Evolutionary conservation across 2,113 vertebrate genomes (phyloP).

Genomic region (Poeciliopsis prolifica): DNA sequence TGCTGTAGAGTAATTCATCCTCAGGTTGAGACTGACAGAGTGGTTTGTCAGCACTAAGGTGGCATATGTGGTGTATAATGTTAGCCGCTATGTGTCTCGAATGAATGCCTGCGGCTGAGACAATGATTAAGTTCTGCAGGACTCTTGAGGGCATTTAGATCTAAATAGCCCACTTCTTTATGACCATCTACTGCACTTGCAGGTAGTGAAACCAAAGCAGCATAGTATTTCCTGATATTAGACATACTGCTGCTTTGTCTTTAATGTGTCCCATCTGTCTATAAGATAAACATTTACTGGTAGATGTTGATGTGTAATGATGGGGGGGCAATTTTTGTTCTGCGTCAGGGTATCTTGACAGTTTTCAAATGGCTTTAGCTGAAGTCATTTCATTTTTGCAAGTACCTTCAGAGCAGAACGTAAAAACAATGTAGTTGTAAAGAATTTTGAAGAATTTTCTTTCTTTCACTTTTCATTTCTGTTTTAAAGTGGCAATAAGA

Average conservation of each 20-base stretch:
- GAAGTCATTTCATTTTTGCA: constrained; percentile 28
- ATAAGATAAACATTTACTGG: constrained; percentile 17
- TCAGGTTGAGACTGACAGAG: constrained; percentile 33
- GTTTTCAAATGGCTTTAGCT: constrained; percentile 15
- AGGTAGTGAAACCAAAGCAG: constrained; percentile 13
- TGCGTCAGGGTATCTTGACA: constrained; percentile 22
- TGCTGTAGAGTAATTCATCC: constrained; percentile 35
- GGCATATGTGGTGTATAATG: constrained; percentile 11
- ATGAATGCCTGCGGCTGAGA: constrained; percentile 29
- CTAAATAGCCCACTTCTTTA: constrained; percentile 44
- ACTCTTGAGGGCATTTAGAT: constrained; percentile 44
- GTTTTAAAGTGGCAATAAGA: too few relatives aligned
- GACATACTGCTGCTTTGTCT: neutral
- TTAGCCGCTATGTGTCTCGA: constrained; percentile 11
- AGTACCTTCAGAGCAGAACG: constrained; percentile 25
- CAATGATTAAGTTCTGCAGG: constrained; percentile 35
- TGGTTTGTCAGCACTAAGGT: constrained; percentile 23
- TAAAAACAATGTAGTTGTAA: constrained; percentile 28
- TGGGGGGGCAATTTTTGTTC: constrained; percentile 35
- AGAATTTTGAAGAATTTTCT: neutral
- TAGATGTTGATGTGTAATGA: constrained; percentile 26
- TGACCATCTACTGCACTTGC: constrained; percentile 12
- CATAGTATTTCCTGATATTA: constrained; percentile 25
- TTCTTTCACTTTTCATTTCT: too few relatives aligned
- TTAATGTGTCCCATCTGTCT: constrained; percentile 3